These are phyloP conservation scores for Cossypha caffra DNA, from an alignment of 2,797 vertebrate species.

Conservation along the genomic window DNA sequence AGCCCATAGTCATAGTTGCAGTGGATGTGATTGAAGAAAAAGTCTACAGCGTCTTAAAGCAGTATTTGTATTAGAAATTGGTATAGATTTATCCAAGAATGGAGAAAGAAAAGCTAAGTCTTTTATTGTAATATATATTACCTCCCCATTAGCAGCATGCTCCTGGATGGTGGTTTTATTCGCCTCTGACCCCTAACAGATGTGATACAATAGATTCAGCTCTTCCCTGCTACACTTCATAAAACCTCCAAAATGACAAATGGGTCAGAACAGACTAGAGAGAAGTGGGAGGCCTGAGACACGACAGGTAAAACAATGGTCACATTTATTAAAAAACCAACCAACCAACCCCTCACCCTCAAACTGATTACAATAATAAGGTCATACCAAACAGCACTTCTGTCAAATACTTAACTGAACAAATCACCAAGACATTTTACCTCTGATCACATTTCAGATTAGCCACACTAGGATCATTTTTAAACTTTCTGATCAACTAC, in stretches of 20 bases:
- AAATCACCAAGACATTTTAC: not conserved
- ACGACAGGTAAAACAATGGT: not conserved
- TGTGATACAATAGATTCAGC: not conserved
- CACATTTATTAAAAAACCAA: not conserved
- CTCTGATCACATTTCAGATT: not conserved
- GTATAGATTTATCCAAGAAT: not conserved
- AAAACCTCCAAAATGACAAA: not conserved
- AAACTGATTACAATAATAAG: not conserved
- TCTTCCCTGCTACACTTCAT: not conserved
- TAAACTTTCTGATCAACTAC: not conserved
- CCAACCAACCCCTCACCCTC: not conserved
- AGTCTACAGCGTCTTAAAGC: not conserved
- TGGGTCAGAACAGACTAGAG: not conserved
- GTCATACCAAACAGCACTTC: not conserved
- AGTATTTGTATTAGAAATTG: not conserved
- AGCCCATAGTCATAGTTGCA: not conserved
- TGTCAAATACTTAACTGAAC: not conserved
- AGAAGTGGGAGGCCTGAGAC: not conserved
- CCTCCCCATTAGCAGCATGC: not conserved
- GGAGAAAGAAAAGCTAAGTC: not conserved
- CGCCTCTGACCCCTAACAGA: not conserved
- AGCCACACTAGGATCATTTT: not conserved
- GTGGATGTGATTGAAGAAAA: not conserved
- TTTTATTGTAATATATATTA: not conserved
- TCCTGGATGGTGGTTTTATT: not conserved